A percentile compares a stretch with the other conserved stretches of the same genome.
Evolutionary conservation across 2,113 vertebrate genomes (phyloP).

Genomic region (Illadopsis cleaveri): DNA sequence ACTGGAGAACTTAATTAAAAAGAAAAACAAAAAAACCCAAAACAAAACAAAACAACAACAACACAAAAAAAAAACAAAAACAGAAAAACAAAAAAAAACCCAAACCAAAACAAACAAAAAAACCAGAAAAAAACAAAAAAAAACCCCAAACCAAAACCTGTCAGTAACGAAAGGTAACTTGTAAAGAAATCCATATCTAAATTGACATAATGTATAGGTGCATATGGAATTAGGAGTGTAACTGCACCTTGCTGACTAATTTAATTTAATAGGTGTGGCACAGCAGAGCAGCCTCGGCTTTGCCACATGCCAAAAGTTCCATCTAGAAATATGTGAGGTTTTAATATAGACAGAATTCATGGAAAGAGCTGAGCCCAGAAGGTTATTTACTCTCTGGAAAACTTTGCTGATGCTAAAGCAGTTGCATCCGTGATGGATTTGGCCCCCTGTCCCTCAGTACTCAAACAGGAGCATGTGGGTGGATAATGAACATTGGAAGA

Average conservation of each 20-base stretch:
- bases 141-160: background rate
- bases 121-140: too few species aligned
- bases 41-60: background rate
- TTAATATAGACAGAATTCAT: background rate
- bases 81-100: too few species aligned
- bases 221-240: background rate
- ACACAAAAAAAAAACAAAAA: background rate
- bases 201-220: background rate
- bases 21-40: background rate
- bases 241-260: background rate
- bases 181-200: background rate
- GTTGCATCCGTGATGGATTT: slow-evolving; percentile 10
- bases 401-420: background rate
- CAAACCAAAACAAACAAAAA: background rate
- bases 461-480: slow-evolving; percentile 42
- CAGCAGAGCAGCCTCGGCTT: background rate
- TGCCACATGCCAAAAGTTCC: background rate
- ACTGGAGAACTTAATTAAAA: background rate
- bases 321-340: background rate
- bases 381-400: background rate
- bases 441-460: background rate
- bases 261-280: background rate
- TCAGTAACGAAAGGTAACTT: background rate
- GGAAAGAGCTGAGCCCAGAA: background rate
- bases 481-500: slow-evolving; percentile 50